Conservation (phyloP, 2,888 invertebrate species). For the Panzeria rudis region DNA sequence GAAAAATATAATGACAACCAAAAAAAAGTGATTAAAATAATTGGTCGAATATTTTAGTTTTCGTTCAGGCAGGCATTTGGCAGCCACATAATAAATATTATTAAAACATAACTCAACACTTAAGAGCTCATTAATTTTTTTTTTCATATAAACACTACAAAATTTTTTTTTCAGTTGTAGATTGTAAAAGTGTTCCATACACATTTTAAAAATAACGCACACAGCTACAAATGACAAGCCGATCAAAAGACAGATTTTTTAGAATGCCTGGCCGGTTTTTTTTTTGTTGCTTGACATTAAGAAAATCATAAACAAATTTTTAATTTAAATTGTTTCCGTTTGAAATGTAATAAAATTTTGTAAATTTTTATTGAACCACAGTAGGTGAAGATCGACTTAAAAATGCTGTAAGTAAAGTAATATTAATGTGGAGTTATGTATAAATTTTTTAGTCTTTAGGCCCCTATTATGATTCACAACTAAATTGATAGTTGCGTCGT, state of each 20-base stretch:
- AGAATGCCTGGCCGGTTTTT: background rate
- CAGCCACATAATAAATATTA: constrained; percentile 60
- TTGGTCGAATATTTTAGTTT: constrained; percentile 58
- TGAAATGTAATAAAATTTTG: constrained; percentile 49
- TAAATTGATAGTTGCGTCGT: too few relatives aligned
- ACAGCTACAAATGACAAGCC: background rate
- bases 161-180: background rate
- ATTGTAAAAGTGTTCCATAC: background rate
- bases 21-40: constrained; percentile 67
- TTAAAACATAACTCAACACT: constrained; percentile 73
- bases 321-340: constrained; percentile 65
- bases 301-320: constrained; percentile 50
- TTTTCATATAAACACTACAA: constrained; percentile 12
- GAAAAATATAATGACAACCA: constrained; percentile 60
- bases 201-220: background rate
- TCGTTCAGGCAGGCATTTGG: constrained; percentile 37
- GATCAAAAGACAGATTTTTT: background rate
- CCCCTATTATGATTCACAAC: too few relatives aligned
- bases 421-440: too few relatives aligned
- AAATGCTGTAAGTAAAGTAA: background rate
- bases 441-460: too few relatives aligned
- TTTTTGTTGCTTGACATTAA: constrained; percentile 32
- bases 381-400: background rate
- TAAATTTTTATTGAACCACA: background rate
- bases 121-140: constrained; percentile 71